phyloP scores from a whole-genome alignment of 2,113 vertebrate genomes.

The Ornithorhynchus anatinus region DNA sequence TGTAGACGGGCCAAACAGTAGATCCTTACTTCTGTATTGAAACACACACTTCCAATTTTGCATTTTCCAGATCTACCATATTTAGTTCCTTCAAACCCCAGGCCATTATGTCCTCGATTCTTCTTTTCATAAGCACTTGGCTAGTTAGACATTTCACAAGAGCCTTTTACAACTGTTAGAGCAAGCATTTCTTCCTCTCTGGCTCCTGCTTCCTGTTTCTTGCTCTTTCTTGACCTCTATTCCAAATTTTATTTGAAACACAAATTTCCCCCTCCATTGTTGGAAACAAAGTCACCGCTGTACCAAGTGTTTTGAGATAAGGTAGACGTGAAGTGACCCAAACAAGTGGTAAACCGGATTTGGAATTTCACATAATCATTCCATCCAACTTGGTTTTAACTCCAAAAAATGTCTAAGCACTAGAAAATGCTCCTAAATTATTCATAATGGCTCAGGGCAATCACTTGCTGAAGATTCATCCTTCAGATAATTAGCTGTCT shows the following conservation, averaged over 20 bases:
- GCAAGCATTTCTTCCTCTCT: slow-evolving; percentile 4
- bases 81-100: no score
- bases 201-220: background rate
- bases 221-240: background rate
- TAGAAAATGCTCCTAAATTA: background rate
- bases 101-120: no score
- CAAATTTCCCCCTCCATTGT: background rate
- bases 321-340: background rate
- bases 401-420: background rate
- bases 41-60: no score
- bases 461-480: no score
- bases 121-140: no score
- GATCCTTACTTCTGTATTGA: no score
- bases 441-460: no score
- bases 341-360: background rate
- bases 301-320: background rate
- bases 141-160: no score
- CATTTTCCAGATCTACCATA: no score
- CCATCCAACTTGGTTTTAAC: background rate
- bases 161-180: background rate
- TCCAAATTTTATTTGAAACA: background rate
- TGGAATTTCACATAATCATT: background rate
- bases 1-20: no score
- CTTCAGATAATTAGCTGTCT: no score
- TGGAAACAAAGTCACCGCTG: background rate